These are phyloP conservation scores for Elanus axillaris DNA, from an alignment of 2,113 vertebrate species.

Conservation along the genomic window DNA sequence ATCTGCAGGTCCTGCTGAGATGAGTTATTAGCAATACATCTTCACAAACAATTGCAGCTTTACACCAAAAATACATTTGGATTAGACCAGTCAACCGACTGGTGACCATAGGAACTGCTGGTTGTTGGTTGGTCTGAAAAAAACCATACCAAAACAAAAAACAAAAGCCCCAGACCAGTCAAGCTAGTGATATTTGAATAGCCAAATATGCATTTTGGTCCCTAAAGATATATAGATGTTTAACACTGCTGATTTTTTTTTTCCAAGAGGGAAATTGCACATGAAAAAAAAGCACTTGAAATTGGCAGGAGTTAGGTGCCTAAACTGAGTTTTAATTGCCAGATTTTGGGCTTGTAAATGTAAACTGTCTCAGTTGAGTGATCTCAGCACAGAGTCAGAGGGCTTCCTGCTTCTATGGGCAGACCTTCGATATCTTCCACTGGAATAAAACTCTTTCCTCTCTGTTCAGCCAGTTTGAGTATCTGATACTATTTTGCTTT, in stretches of 20 bases:
- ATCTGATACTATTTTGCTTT: neutral
- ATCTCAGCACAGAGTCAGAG: neutral
- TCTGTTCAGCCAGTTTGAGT: neutral
- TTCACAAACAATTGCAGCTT: neutral
- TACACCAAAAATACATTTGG: neutral
- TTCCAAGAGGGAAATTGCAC: neutral
- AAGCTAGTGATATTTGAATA: neutral
- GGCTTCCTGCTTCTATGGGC: neutral
- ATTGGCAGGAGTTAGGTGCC: neutral
- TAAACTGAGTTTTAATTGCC: neutral
- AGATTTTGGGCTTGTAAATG: neutral
- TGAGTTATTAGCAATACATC: neutral
- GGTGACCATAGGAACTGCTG: neutral
- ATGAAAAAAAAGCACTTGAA: neutral
- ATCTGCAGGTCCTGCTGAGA: neutral
- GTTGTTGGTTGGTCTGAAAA: neutral
- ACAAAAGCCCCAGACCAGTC: neutral
- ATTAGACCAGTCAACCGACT: neutral
- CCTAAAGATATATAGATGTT: neutral
- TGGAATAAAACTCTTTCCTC: neutral
- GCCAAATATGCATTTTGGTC: neutral
- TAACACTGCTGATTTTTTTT: neutral
- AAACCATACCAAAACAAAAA: neutral
- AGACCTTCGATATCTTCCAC: neutral
- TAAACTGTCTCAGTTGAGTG: fast-evolving